These are phyloP conservation scores for Serrognathus titanus DNA, from an alignment of 2,888 invertebrate genomes.

Conservation along the genomic window DNA sequence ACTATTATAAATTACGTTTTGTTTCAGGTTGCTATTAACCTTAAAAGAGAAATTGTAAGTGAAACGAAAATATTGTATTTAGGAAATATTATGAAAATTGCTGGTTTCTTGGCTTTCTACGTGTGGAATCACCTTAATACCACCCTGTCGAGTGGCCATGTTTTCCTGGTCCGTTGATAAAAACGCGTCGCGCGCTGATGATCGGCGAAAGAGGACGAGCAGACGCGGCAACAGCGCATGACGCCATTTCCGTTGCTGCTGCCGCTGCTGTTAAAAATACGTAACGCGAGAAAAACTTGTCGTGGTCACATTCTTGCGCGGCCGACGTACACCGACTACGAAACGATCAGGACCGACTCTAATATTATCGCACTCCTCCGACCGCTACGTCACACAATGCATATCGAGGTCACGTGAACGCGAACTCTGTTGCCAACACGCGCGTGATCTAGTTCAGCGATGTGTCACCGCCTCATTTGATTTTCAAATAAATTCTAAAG, in stretches of 20 bases:
- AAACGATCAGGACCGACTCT: conserved; percentile 20
- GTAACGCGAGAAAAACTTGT: conserved; percentile 35
- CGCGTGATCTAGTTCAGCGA: conserved; percentile 22
- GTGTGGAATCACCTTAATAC: too few species aligned
- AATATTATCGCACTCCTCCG: conserved; percentile 11
- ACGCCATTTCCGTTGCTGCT: conserved; percentile 56
- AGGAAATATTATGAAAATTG: too few species aligned
- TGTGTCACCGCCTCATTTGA: conserved; percentile 19
- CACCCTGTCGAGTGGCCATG: too few species aligned
- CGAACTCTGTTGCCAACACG: conserved; percentile 19
- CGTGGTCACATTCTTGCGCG: conserved; percentile 32
- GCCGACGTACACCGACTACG: conserved; percentile 14
- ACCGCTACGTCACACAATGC: conserved; percentile 33
- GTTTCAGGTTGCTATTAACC: too few species aligned
- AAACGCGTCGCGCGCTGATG: too few species aligned
- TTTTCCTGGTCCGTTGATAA: too few species aligned
- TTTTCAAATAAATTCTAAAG: conserved; percentile 17
- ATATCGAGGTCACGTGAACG: conserved; percentile 36
- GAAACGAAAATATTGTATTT: too few species aligned
- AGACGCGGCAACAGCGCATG: conserved; percentile 55
- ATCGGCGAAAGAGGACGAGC: background rate
- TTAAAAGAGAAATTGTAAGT: too few species aligned
- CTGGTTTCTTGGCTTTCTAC: too few species aligned
- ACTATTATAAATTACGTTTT: too few species aligned
- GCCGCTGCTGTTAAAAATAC: conserved; percentile 46